Percentiles rank a stretch among this genome's conserved stretches.
Evolutionary conservation across 2,113 vertebrate species (phyloP).

Genomic region (Crocuta crocuta): DNA sequence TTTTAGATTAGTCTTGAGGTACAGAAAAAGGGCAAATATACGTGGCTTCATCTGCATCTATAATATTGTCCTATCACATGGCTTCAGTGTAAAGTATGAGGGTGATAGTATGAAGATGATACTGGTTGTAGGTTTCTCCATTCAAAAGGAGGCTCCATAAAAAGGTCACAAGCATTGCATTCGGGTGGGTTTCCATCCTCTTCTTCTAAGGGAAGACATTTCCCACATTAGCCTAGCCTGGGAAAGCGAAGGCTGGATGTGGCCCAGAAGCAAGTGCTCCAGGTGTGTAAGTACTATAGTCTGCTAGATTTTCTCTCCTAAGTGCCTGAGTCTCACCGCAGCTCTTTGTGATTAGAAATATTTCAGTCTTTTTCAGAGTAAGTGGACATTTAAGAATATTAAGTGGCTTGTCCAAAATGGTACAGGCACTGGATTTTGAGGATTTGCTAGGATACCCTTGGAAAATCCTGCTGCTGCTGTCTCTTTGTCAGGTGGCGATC

Average conservation of each 20-base stretch:
- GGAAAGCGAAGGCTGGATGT: background rate
- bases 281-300: background rate
- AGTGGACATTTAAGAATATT: background rate
- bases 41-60: background rate
- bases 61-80: background rate
- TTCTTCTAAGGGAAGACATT: background rate
- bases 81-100: background rate
- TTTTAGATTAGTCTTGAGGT: background rate
- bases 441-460: background rate
- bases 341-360: background rate
- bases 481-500: background rate
- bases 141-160: background rate
- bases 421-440: background rate
- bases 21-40: background rate
- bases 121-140: background rate
- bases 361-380: background rate
- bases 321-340: background rate
- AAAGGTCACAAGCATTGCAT: background rate
- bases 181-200: background rate
- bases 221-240: background rate
- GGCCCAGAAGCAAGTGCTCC: background rate
- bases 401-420: background rate
- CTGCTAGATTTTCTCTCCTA: rapidly evolving
- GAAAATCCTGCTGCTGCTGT: background rate
- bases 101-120: background rate